A percentile compares a stretch with the other conserved stretches of the same genome.
phyloP scores from a whole-genome alignment of 2,797 vertebrate genomes.

The Heliangelus exortis region DNA sequence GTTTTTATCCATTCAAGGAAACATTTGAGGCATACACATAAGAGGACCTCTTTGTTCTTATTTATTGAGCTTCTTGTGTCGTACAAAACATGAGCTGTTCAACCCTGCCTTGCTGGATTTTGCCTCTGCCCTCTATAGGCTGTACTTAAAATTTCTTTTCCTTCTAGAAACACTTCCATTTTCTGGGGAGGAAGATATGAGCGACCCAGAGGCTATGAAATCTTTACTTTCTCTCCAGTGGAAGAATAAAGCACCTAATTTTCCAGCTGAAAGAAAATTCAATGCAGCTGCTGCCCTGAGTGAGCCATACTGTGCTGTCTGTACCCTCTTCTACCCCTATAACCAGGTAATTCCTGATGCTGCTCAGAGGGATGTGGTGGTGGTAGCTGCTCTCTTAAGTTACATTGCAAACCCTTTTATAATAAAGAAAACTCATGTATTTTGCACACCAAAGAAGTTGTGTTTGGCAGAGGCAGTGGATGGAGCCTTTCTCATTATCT shows the following conservation, averaged over 20 bases:
- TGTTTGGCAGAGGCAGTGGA: background rate
- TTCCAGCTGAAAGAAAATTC: constrained; percentile 89
- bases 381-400: background rate
- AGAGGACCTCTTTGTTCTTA: background rate
- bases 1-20: background rate
- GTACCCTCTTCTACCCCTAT: constrained; percentile 93
- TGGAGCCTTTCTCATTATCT: background rate
- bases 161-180: constrained; percentile 83
- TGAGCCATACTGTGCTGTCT: constrained; percentile 92
- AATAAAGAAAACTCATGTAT: background rate
- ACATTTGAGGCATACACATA: background rate
- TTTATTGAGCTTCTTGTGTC: background rate
- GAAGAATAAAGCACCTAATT: constrained; percentile 88
- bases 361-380: rapidly evolving
- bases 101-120: background rate
- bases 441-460: background rate
- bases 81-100: background rate
- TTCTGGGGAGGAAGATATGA: constrained; percentile 82
- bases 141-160: background rate
- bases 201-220: constrained; percentile 82
- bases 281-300: constrained; percentile 88
- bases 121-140: background rate
- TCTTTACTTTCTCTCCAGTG: constrained; percentile 88
- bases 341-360: constrained; percentile 81
- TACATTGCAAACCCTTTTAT: background rate